Conservation (phyloP, 2,888 invertebrate species). For the Subacronicta megacephala region DNA sequence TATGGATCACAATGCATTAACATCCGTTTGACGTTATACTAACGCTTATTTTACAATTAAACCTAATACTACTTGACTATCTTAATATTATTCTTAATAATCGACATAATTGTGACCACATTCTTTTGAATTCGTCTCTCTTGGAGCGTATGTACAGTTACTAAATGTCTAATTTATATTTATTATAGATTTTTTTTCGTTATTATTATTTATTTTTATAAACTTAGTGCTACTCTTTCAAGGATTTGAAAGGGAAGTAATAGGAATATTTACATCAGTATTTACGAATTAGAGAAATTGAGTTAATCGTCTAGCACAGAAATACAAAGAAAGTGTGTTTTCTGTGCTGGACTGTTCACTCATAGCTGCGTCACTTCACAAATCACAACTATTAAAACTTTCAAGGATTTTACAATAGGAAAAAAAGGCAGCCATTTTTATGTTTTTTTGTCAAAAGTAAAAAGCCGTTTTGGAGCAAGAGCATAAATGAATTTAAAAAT, state of each 20-base stretch:
- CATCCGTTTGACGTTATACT: too few relatives aligned
- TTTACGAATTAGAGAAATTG: too few relatives aligned
- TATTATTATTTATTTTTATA: not conserved
- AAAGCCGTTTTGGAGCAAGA: too few relatives aligned
- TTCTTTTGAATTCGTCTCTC: not conserved
- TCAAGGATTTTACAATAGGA: not conserved
- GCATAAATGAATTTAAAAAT: too few relatives aligned
- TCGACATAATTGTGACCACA: not conserved
- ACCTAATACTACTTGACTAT: not conserved
- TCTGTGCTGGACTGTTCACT: too few relatives aligned
- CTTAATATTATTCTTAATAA: not conserved
- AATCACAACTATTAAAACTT: not conserved
- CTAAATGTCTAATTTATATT: not conserved
- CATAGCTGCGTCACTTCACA: not conserved
- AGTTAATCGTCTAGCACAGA: too few relatives aligned
- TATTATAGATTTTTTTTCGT: too few relatives aligned
- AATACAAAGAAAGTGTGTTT: too few relatives aligned
- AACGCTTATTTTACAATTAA: not conserved
- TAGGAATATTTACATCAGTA: too few relatives aligned
- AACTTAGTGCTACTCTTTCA: not conserved
- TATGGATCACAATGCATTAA: too few relatives aligned
- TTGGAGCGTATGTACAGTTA: not conserved
- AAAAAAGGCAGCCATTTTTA: not conserved
- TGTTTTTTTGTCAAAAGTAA: too few relatives aligned
- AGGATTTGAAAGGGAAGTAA: too few relatives aligned